These are phyloP conservation scores for Trachymyrmex septentrionalis DNA, from an alignment of 1,140 invertebrate species.

Conservation along the genomic window DNA sequence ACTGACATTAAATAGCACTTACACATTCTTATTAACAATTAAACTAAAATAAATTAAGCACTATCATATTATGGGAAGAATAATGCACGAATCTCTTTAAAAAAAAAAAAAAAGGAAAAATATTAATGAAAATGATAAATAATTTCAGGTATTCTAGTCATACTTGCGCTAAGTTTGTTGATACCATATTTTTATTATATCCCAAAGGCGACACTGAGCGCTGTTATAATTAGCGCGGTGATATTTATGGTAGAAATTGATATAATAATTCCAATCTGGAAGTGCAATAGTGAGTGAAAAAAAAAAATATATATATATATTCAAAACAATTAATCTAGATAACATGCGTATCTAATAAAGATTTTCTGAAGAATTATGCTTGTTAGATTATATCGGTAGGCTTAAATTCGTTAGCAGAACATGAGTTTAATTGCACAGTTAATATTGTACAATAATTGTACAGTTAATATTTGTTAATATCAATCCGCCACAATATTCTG, in stretches of 20 bases:
- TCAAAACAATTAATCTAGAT: background rate
- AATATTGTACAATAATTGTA: no score
- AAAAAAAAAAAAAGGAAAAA: background rate
- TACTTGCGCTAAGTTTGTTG: conserved; percentile 91
- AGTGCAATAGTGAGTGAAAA: conserved; percentile 91
- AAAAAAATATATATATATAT: no score
- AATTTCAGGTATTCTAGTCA: conserved; percentile 88
- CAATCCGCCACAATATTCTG: background rate
- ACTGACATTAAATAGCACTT: no score
- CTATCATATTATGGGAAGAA: background rate
- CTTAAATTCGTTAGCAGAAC: background rate
- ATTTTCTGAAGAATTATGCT: background rate
- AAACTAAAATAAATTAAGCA: background rate
- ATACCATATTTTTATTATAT: conserved; percentile 94
- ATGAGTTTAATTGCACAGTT: background rate
- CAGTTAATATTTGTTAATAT: background rate
- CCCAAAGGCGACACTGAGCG: conserved; percentile 92
- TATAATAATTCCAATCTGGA: conserved; percentile 92
- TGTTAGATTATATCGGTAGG: background rate
- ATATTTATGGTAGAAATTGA: conserved; percentile 94
- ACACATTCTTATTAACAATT: background rate
- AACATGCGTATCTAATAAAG: background rate
- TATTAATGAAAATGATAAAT: conserved; percentile 7
- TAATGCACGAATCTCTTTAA: background rate
- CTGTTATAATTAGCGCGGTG: conserved; percentile 95